These are phyloP conservation scores for Mionectes olivaceus DNA, from an alignment of 2,797 vertebrate species.

Conservation along the genomic window DNA sequence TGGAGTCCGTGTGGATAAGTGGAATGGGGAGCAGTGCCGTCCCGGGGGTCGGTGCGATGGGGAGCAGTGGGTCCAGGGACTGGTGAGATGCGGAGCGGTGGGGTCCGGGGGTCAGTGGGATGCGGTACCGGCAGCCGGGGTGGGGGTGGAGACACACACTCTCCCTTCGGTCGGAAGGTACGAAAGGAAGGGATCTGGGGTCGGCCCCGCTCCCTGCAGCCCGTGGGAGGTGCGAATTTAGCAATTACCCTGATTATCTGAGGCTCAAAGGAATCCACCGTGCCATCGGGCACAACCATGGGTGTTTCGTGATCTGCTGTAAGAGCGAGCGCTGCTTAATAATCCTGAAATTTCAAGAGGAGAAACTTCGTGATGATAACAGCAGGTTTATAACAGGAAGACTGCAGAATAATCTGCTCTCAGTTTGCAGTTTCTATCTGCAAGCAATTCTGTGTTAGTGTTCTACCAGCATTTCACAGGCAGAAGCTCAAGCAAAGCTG, in stretches of 20 bases:
- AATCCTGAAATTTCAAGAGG: neutral
- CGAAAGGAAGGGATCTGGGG: neutral
- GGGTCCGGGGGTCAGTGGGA: too few species aligned
- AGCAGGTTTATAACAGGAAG: neutral
- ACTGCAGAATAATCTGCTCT: neutral
- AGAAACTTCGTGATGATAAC: neutral
- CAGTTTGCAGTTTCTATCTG: neutral
- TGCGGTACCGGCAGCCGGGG: too few species aligned
- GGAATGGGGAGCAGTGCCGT: too few species aligned
- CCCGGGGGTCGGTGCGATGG: neutral
- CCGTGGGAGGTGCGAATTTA: neutral
- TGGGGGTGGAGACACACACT: neutral
- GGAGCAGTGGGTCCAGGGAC: too few species aligned
- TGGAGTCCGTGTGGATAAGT: neutral
- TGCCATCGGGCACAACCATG: fast-evolving
- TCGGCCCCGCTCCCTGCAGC: neutral
- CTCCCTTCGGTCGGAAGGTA: fast-evolving
- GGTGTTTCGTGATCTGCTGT: fast-evolving
- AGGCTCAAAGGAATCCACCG: neutral
- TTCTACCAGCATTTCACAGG: neutral
- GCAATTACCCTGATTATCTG: neutral
- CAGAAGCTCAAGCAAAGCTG: neutral
- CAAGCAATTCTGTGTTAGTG: fast-evolving
- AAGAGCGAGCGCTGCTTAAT: neutral
- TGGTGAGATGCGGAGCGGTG: too few species aligned